These are phyloP conservation scores for Irena cyanogastra DNA, from an alignment of 2,113 vertebrate species.

Conservation along the genomic window DNA sequence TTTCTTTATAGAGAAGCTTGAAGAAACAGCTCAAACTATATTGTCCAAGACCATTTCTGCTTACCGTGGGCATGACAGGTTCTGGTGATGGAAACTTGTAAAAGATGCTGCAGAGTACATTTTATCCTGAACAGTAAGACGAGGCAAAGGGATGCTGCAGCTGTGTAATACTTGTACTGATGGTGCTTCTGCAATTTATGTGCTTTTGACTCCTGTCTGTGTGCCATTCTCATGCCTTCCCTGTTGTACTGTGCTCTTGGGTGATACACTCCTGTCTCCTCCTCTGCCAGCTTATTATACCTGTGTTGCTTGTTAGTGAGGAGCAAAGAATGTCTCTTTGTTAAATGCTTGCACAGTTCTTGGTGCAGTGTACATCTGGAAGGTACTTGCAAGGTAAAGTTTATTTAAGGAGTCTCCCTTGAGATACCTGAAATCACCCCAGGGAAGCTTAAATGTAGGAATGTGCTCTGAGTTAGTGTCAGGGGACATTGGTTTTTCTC, in stretches of 20 bases:
- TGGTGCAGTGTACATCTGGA: not conserved
- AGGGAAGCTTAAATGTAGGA: not conserved
- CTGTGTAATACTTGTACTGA: not conserved
- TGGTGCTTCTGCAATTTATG: not conserved
- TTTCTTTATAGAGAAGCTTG: not conserved
- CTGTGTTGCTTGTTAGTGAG: not conserved
- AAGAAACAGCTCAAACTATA: not conserved
- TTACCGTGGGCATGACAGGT: not conserved
- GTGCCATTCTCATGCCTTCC: not conserved
- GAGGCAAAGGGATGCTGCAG: not conserved
- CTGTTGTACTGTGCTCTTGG: not conserved
- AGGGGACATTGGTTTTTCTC: not conserved
- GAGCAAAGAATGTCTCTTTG: not conserved
- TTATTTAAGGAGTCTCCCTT: not conserved
- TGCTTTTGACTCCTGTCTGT: not conserved
- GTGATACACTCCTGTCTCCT: not conserved
- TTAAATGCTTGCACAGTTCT: not conserved
- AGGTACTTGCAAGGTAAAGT: not conserved
- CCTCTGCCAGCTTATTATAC: not conserved
- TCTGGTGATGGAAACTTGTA: not conserved
- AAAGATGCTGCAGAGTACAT: not conserved
- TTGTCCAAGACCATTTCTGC: not conserved
- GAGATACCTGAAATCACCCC: not conserved
- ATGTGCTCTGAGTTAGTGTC: not conserved
- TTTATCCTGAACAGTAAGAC: not conserved